Conservation (phyloP, 53 echinoderm and acorn worm genomes). For the Stichopus horrens region DNA sequence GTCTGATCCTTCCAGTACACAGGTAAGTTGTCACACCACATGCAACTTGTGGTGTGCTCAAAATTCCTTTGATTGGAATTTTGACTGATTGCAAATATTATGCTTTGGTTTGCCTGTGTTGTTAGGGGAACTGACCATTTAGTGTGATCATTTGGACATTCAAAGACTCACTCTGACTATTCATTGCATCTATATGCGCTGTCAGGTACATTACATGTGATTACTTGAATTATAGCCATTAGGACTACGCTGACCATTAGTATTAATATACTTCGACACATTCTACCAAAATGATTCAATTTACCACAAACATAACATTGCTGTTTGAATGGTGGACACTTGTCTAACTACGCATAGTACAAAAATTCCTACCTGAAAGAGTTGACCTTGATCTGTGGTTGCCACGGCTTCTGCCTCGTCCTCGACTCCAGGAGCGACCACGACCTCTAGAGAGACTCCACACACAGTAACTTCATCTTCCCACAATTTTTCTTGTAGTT, state of each 20-base stretch:
- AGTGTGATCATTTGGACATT: constrained; percentile 7
- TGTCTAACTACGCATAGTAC: background rate
- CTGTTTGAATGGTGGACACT: background rate
- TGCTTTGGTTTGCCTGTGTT: background rate
- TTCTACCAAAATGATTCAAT: constrained; percentile 7
- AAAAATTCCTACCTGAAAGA: background rate
- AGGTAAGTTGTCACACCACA: constrained; percentile 18
- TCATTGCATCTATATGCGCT: background rate
- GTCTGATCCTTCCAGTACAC: constrained; percentile 3
- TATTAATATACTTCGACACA: constrained; percentile 4
- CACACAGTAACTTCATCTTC: constrained; percentile 12
- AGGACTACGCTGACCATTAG: background rate
- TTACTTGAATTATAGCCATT: background rate
- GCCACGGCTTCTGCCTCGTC: background rate
- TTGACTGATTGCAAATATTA: background rate
- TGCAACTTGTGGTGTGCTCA: constrained; percentile 7
- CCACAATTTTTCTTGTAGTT: constrained; percentile 31
- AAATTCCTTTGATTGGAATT: constrained; percentile 26
- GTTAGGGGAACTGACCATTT: constrained; percentile 26
- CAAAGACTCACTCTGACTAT: constrained; percentile 2
- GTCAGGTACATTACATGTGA: background rate
- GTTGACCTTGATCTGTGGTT: background rate
- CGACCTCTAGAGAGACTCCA: background rate
- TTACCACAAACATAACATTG: background rate
- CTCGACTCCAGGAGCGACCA: constrained; percentile 10